Conservation (phyloP, 2,113 vertebrate species). For the Scophthalmus maximus region DNA sequence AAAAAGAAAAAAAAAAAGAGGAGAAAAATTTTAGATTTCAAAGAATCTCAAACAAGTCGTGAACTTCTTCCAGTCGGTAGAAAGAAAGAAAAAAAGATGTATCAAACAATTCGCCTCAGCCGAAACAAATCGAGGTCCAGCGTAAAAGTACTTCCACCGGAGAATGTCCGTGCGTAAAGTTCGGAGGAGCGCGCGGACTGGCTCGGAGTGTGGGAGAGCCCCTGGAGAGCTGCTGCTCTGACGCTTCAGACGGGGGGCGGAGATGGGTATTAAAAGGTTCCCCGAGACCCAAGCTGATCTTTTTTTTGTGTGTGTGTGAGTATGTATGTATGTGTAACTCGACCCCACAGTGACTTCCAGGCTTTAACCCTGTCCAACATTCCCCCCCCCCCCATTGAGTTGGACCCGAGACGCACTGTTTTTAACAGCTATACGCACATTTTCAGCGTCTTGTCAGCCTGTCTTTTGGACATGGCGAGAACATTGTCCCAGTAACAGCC, state of each 20-base stretch:
- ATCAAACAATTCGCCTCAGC: constrained; percentile 33
- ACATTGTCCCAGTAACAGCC: constrained; percentile 73
- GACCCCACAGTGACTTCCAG: constrained; percentile 74
- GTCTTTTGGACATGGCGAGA: constrained; percentile 47
- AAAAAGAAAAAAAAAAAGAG: too few relatives aligned
- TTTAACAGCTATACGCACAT: constrained; percentile 42
- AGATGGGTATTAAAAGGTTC: constrained; percentile 81
- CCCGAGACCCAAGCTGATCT: constrained; percentile 73
- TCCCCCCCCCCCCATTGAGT: constrained; percentile 7
- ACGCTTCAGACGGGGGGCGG: constrained; percentile 77
- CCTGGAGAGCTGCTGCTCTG: constrained; percentile 73
- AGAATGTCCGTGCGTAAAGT: constrained; percentile 78
- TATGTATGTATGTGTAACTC: constrained; percentile 65
- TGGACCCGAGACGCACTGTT: constrained; percentile 39
- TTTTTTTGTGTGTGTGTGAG: constrained; percentile 7
- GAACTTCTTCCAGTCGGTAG: constrained; percentile 21
- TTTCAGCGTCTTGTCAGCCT: constrained; percentile 19
- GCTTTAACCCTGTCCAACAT: constrained; percentile 61
- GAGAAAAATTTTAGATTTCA: too few relatives aligned
- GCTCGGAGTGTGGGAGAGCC: constrained; percentile 62
- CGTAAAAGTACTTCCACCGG: constrained; percentile 54
- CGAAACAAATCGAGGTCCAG: constrained; percentile 48
- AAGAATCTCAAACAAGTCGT: neutral
- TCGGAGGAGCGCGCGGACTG: constrained; percentile 71
- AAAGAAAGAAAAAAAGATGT: too few relatives aligned